Evolutionary conservation across 2,113 vertebrate genomes (phyloP).

Genomic region (Megaleporinus macrocephalus): DNA sequence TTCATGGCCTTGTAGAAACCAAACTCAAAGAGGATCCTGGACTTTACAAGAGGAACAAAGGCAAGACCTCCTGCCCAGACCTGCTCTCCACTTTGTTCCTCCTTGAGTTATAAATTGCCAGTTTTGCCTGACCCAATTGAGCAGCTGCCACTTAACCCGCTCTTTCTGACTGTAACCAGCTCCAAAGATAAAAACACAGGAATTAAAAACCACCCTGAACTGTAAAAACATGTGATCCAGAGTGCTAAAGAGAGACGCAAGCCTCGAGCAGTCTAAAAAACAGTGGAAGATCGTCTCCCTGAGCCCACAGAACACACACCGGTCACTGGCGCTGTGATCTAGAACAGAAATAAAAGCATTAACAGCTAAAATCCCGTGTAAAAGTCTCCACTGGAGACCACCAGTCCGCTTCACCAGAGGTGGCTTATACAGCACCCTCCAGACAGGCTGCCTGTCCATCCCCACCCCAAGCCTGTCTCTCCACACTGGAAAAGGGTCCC

Average conservation of each 20-base stretch:
- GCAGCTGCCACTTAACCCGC: too few species aligned
- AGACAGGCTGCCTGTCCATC: not conserved
- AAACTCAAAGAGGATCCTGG: too few species aligned
- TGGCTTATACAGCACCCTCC: slow-evolving; percentile 4
- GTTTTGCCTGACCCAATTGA: too few species aligned
- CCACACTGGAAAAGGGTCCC: not conserved
- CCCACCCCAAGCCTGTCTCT: not conserved
- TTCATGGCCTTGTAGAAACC: slow-evolving; percentile 4
- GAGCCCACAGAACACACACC: not conserved
- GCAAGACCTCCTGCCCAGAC: too few species aligned
- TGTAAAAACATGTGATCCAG: not conserved
- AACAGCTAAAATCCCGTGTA: not conserved
- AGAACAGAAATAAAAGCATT: not conserved
- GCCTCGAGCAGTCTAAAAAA: slow-evolving; percentile 4
- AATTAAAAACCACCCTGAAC: not conserved
- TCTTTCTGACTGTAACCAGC: slow-evolving; percentile 19
- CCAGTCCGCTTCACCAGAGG: not conserved
- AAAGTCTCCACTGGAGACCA: slow-evolving; percentile 23
- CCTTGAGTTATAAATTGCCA: too few species aligned
- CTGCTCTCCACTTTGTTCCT: too few species aligned
- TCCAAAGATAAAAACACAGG: not conserved
- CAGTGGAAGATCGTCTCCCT: not conserved
- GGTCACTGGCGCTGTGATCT: not conserved
- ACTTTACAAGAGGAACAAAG: slow-evolving; percentile 1
- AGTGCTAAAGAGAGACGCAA: not conserved